A percentile compares a stretch with the other conserved stretches of the same genome.
These are phyloP conservation scores for Lepilemur septentrionalis DNA, from an alignment of 2,797 vertebrate genomes.

Conservation along the genomic window DNA sequence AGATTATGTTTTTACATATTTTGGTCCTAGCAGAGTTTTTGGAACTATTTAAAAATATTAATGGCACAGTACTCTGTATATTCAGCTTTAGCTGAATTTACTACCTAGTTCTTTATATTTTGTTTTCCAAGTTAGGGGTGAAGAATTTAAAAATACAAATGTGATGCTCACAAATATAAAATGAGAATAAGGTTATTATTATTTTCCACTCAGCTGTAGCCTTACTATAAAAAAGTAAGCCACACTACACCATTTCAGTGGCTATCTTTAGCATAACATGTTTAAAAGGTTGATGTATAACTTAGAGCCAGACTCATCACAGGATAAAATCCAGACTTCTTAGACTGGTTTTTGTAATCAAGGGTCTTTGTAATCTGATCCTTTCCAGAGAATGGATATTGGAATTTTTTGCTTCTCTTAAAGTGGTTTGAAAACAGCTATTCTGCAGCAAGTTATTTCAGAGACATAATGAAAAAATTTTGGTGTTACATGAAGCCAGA, in stretches of 20 bases:
- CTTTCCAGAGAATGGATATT: slow-evolving; percentile 24
- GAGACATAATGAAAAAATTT: slow-evolving; percentile 2
- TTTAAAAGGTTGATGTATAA: background rate
- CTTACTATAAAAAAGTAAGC: slow-evolving; percentile 21
- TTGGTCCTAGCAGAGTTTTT: background rate
- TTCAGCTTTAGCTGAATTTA: slow-evolving; percentile 43
- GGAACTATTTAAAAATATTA: background rate
- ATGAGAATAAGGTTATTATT: slow-evolving; percentile 12
- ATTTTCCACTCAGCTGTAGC: background rate
- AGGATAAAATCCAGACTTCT: slow-evolving; percentile 17
- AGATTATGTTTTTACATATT: slow-evolving; percentile 45
- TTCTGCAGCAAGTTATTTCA: slow-evolving; percentile 32
- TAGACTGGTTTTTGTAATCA: background rate
- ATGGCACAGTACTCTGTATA: background rate
- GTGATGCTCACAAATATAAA: slow-evolving; percentile 46
- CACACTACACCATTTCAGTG: background rate
- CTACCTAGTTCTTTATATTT: slow-evolving; percentile 1
- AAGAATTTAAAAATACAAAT: slow-evolving; percentile 55
- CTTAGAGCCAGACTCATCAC: background rate
- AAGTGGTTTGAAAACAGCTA: background rate
- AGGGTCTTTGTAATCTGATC: slow-evolving; percentile 10
- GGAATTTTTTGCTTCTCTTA: slow-evolving; percentile 34
- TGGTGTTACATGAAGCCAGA: background rate
- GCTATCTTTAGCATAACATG: background rate
- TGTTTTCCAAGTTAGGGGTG: background rate